phyloP scores from a whole-genome alignment of 2,888 invertebrate genomes.

The Villa cingulata region DNA sequence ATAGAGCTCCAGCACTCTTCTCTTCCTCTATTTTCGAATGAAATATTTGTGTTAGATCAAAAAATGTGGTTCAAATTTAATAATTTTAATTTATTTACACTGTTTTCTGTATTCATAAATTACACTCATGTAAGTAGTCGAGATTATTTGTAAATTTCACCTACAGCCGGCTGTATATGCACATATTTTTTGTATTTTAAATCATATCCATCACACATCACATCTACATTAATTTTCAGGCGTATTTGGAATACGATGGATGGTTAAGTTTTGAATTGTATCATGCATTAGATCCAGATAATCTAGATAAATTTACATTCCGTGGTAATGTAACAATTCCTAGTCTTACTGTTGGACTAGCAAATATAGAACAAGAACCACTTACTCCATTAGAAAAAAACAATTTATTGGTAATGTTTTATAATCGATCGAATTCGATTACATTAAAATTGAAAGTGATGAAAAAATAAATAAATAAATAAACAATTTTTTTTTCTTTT shows the following conservation, averaged over 20 bases:
- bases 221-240: constrained; percentile 39
- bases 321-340: constrained; percentile 58
- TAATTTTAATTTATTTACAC: too few relatives aligned
- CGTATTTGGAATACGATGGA: constrained; percentile 57
- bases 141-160: too few relatives aligned
- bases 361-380: constrained; percentile 47
- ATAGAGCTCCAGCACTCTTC: too few relatives aligned
- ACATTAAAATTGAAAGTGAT: background rate
- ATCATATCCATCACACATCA: too few relatives aligned
- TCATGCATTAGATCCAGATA: constrained; percentile 47
- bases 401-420: constrained; percentile 13
- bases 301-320: constrained; percentile 43
- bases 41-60: too few relatives aligned
- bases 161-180: too few relatives aligned
- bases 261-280: constrained; percentile 56
- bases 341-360: constrained; percentile 52
- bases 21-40: too few relatives aligned
- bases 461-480: background rate
- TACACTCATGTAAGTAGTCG: too few relatives aligned
- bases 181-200: too few relatives aligned
- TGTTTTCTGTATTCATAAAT: too few relatives aligned
- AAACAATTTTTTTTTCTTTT: background rate
- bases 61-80: too few relatives aligned
- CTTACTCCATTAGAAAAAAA: constrained; percentile 43
- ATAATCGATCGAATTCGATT: too few relatives aligned